A percentile compares a stretch with the other conserved stretches of the same genome.
These are phyloP conservation scores for Athrips mouffetella DNA, from an alignment of 2,888 invertebrate species.

Conservation along the genomic window DNA sequence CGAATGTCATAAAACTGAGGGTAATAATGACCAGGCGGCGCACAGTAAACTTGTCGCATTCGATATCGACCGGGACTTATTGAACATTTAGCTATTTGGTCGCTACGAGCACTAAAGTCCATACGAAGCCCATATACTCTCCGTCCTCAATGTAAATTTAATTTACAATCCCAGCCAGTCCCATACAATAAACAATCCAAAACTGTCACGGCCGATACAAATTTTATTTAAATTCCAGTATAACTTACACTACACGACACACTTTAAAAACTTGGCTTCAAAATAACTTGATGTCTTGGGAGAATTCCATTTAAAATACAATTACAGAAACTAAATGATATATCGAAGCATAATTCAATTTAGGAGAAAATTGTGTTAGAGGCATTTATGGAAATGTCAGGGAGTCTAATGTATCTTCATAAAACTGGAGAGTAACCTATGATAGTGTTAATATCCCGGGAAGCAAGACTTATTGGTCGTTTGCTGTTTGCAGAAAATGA, in stretches of 20 bases:
- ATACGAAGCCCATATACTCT: constrained; percentile 12
- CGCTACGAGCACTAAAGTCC: constrained; percentile 33
- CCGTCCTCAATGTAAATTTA: constrained; percentile 31
- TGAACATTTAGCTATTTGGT: constrained; percentile 60
- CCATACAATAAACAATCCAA: constrained; percentile 18
- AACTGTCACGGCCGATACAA: neutral
- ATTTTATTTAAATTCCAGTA: constrained; percentile 6
- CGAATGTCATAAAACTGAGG: constrained; percentile 67
- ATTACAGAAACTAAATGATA: constrained; percentile 3
- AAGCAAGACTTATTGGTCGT: constrained; percentile 77
- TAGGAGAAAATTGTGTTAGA: constrained; percentile 9
- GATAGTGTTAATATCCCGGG: constrained; percentile 76
- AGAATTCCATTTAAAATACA: neutral
- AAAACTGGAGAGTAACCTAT: constrained; percentile 74
- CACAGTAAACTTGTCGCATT: constrained; percentile 62
- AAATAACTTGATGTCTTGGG: neutral
- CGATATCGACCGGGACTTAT: constrained; percentile 67
- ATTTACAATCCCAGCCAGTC: constrained; percentile 26
- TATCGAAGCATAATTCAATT: constrained; percentile 12
- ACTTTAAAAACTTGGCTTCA: constrained; percentile 2
- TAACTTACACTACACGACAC: constrained; percentile 8
- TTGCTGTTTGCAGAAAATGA: constrained; percentile 69
- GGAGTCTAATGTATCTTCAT: constrained; percentile 71
- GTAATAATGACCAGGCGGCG: constrained; percentile 71
- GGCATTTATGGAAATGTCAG: constrained; percentile 61